phyloP scores from a whole-genome alignment of 2,797 vertebrate genomes.

The Pempheris klunzingeri region DNA sequence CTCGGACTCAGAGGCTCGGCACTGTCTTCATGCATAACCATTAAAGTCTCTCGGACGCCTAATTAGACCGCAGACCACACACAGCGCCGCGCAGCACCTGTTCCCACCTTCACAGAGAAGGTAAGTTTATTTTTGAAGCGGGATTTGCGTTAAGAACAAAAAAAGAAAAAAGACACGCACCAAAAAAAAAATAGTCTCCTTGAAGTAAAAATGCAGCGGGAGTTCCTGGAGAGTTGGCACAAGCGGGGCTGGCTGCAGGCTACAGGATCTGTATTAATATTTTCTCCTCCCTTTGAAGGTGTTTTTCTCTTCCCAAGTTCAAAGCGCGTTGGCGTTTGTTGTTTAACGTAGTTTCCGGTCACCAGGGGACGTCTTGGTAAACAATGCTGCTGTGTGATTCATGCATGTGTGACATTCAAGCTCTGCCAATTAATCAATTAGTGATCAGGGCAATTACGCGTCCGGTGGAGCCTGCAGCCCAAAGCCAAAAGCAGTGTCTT shows the following conservation, averaged over 20 bases:
- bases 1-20: conserved; percentile 57
- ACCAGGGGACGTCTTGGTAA: conserved; percentile 65
- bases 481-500: not conserved
- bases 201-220: conserved; percentile 29
- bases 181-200: not conserved
- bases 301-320: conserved; percentile 59
- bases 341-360: conserved; percentile 78
- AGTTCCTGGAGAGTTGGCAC: conserved; percentile 67
- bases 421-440: conserved; percentile 54
- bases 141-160: not conserved
- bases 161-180: not conserved
- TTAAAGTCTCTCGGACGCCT: conserved; percentile 57
- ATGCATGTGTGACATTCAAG: conserved; percentile 26
- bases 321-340: conserved; percentile 78
- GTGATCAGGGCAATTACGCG: not conserved
- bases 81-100: conserved; percentile 60
- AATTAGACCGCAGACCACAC: conserved; percentile 50
- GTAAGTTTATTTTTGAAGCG: conserved; percentile 55
- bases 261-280: conserved; percentile 26
- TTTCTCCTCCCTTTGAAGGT: conserved; percentile 48
- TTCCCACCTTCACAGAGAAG: conserved; percentile 65
- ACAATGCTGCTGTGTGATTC: conserved; percentile 68
- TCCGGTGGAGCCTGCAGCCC: not conserved
- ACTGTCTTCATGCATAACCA: conserved; percentile 30
- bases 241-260: conserved; percentile 41